phyloP scores from a whole-genome alignment of 2,888 invertebrate genomes.

The Andricus quercusramuli region DNA sequence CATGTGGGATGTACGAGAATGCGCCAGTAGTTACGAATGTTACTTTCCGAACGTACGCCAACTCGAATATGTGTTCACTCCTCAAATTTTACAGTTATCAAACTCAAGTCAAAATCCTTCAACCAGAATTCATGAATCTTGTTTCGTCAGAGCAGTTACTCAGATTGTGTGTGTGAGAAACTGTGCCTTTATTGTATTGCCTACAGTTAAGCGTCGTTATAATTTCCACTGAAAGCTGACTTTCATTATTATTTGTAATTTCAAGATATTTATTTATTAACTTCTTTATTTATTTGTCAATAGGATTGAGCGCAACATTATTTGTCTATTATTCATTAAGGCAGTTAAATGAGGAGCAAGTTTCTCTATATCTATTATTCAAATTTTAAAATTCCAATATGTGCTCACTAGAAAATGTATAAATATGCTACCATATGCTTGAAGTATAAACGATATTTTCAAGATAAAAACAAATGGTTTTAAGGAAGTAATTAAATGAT shows the following conservation, averaged over 20 bases:
- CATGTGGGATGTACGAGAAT: not conserved
- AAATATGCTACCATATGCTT: not conserved
- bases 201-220: not conserved
- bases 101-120: not conserved
- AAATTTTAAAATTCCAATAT: not conserved
- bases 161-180: not conserved
- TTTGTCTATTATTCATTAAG: not conserved
- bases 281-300: not conserved
- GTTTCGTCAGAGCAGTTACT: not conserved
- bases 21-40: not conserved
- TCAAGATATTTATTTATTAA: not conserved
- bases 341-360: not conserved
- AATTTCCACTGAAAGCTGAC: not conserved
- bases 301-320: not conserved
- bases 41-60: conserved; percentile 27
- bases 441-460: not conserved
- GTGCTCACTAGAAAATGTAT: not conserved
- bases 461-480: not conserved
- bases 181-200: not conserved
- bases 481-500: not conserved
- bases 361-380: not conserved
- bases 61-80: not conserved
- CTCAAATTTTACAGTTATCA: not conserved
- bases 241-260: not conserved
- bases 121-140: not conserved